Evolutionary conservation across 1,140 invertebrate genomes (phyloP), one percentile per base, ranked within the genome.

Genomic region (Brachystomella parvula): DNA sequence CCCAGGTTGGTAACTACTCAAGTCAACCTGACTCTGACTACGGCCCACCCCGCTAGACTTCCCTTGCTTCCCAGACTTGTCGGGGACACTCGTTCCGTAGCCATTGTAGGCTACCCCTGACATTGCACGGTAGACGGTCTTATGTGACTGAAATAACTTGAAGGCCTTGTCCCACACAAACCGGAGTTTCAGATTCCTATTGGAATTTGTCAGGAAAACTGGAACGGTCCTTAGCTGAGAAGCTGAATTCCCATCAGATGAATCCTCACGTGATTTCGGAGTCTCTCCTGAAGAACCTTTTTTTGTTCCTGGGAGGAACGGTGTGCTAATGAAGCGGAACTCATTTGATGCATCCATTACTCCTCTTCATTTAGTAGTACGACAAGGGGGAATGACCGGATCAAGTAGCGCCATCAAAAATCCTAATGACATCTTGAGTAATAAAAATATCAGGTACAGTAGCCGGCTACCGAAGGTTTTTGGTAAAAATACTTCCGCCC

Each of bases 111-210:
- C 68, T 6, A 73, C 64, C 24, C 71, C 71, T 15, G 71, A 73
- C 31, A 70, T 57, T 0, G 68, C 71, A 47, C 65, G 62, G 60
- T 73, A 73, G 15, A 73, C 67, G 0, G 66, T 65, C 2, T 64
- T 59, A 31, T 68, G 60, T 21, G 66, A 64, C 28, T 68, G 66
- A 30, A 73, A 73, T 28, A 73, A 32, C 63, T 73, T 73, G 53
- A 73, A 73, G 2, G 71, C 71, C 53, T 70, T 70, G 65, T 73
- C 68, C 71, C 71, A 73, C 6, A 73, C 68, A 59, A 73, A 73
- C 21, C 68, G 33, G 6, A 73, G 35, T 47, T 73, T 73, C 26
- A 73, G 47, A 64, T 70, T 73, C 17, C 60, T 44, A 39, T 70
- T 73, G 2, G 66, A 39, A 47, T 70, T 70, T 60, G 58, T 65